Evolutionary conservation across 2,113 vertebrate species (phyloP), one percentile per base, ranked within the genome.

Genomic region (Larimichthys polyactis): DNA sequence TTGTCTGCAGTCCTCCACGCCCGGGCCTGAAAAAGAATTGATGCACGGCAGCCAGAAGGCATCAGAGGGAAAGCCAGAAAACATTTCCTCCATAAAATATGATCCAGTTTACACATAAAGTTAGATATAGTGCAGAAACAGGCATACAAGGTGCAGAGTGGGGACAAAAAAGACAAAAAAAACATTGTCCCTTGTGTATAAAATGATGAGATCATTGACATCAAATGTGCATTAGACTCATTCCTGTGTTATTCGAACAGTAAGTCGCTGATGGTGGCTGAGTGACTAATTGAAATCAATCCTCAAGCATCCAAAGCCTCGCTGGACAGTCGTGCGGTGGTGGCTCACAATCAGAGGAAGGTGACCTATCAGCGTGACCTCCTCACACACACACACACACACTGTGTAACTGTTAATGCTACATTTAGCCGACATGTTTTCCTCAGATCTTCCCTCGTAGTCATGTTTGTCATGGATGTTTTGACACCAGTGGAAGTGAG

Each of bases 291-390:
- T 40, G 67, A 24, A 57, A 43, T 40, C 32, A 36, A 44, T 44
- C 40, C 16, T 46, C 1, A 19, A 58, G 69, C 15, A 19, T 19
- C 36, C 10, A 59, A 46, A 59, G 54, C 40, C 22, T 44, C n/a
- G 1, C 32, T 72, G 19, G 54, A 57, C 4, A 46, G 57, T 63
- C 2, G 17, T 32, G 48, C 52, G 44, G 22, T 32, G 8, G 8
- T 57, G 49, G 32, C 79, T 69, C 73, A 1, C 32, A 29, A 27
- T 74, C 62, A 57, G 49, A 71, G 71, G 49, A 69, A 36, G 58
- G 11, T 57, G 63, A 55, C 79, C 59, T 66, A 17, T 82, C 49
- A 14, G 44, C 36, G 29, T 70, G 75, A 86, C 60, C 64, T 36
- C 32, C 36, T 40, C 36, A 8, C 36, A 40, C 36, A 40, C 36